A percentile compares a stretch with the other conserved stretches of the same genome.
Evolutionary conservation across 2,888 invertebrate species (phyloP).

Genomic region (Sinohyriopsis cumingii): DNA sequence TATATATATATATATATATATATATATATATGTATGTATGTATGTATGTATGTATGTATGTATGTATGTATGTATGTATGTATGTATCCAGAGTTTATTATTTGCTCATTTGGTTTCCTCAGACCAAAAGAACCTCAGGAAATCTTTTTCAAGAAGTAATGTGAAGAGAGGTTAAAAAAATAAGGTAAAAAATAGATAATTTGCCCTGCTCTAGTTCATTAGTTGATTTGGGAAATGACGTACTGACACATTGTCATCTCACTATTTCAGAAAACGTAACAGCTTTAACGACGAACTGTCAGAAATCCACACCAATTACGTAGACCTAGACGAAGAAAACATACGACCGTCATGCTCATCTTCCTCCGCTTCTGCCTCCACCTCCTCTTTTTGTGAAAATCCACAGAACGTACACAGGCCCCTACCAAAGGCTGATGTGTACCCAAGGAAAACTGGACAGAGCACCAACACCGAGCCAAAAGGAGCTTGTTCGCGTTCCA

Average conservation of each 20-base stretch:
- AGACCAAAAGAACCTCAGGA: not conserved
- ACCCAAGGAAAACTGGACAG: slow-evolving; percentile 13
- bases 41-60: too few relatives aligned
- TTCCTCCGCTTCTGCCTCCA: too few relatives aligned
- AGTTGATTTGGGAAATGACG: not conserved
- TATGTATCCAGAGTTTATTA: too few relatives aligned
- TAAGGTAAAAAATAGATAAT: not conserved
- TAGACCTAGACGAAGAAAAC: slow-evolving; percentile 30
- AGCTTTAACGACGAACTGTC: not conserved
- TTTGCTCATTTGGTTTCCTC: not conserved
- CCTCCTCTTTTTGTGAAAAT: too few relatives aligned
- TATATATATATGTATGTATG: too few relatives aligned
- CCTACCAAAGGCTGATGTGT: slow-evolving; percentile 10
- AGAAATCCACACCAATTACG: slow-evolving; percentile 22
- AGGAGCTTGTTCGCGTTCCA: not conserved
- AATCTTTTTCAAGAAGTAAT: not conserved
- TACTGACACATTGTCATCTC: not conserved
- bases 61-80: too few relatives aligned
- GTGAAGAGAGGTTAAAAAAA: not conserved
- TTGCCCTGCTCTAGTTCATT: slow-evolving; percentile 7
- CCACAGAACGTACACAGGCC: slow-evolving; percentile 4
- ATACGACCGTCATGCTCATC: slow-evolving; percentile 2
- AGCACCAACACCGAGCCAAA: slow-evolving; percentile 3
- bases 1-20: too few relatives aligned
- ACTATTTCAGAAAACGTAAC: slow-evolving; percentile 3